Percentiles rank a stretch among this genome's conserved stretches.
phyloP scores from a whole-genome alignment of 2,888 invertebrate genomes.

The Dromius quadrimaculatus region DNA sequence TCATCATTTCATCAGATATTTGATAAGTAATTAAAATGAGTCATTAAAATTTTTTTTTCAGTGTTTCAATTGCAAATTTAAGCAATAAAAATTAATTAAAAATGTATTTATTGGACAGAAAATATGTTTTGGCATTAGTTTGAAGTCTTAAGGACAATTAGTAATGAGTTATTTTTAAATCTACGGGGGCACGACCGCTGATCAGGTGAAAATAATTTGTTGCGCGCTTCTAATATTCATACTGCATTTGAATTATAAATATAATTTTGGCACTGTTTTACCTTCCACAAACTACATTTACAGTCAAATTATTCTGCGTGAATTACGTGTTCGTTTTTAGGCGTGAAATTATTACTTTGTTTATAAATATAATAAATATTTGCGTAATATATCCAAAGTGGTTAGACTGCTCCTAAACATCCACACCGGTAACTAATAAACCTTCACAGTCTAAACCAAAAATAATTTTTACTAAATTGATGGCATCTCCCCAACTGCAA shows the following conservation, averaged over 20 bases:
- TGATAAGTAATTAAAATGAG: background rate
- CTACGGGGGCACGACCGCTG: constrained; percentile 44
- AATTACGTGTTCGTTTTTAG: no score
- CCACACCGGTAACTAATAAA: constrained; percentile 47
- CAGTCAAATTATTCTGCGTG: no score
- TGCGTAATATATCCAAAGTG: constrained; percentile 32
- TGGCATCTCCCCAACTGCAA: constrained; percentile 58
- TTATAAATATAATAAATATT: background rate
- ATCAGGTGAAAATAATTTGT: constrained; percentile 53
- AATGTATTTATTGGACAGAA: constrained; percentile 21
- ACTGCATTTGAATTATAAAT: constrained; percentile 38
- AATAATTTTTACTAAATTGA: constrained; percentile 55
- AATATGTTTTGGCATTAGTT: constrained; percentile 38
- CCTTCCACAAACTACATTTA: no score
- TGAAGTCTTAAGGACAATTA: constrained; percentile 33
- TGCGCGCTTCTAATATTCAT: constrained; percentile 53
- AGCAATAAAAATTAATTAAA: constrained; percentile 26
- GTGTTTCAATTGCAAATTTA: constrained; percentile 2
- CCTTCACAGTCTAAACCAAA: constrained; percentile 53
- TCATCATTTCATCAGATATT: background rate
- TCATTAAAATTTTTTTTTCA: background rate
- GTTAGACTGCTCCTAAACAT: constrained; percentile 26
- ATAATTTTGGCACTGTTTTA: constrained; percentile 9
- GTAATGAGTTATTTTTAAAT: constrained; percentile 47
- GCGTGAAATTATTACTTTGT: no score